Conservation (phyloP, 2,888 invertebrate genomes). For the Entomobrya proxima region DNA sequence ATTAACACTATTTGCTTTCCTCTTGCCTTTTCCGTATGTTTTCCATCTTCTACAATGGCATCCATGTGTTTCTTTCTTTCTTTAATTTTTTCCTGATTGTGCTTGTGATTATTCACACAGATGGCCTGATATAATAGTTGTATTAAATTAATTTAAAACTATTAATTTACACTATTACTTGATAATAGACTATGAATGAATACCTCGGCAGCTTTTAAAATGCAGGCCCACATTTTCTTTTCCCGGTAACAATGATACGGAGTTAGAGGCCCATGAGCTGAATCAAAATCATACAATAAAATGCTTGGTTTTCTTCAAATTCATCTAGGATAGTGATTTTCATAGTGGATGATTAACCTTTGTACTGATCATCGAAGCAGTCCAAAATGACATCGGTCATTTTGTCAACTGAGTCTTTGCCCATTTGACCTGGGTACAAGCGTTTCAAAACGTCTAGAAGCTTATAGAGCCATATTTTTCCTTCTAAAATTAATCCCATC, state of each 20-base stretch:
- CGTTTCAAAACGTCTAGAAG: background rate
- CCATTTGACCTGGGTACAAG: background rate
- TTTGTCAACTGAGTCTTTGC: constrained; percentile 24
- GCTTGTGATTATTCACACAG: background rate
- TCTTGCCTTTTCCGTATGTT: background rate
- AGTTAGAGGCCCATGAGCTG: background rate
- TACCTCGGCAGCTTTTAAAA: background rate
- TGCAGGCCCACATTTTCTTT: constrained; percentile 6
- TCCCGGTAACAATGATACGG: constrained; percentile 18
- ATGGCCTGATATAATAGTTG: no score
- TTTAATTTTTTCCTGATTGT: background rate
- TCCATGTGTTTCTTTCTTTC: background rate
- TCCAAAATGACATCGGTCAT: constrained; percentile 25
- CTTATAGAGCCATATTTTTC: constrained; percentile 32
- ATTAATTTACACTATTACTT: no score
- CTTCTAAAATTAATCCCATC: constrained; percentile 11
- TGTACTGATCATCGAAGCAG: constrained; percentile 4
- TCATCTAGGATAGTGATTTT: background rate
- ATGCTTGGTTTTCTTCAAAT: background rate
- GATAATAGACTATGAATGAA: background rate
- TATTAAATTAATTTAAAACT: no score
- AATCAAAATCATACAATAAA: background rate
- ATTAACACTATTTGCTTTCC: background rate
- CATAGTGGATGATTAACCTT: background rate
- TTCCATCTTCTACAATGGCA: background rate